Percentiles rank a stretch among this genome's conserved stretches.
phyloP scores from a whole-genome alignment of 2,113 vertebrate species.

The Parotia lawesii region DNA sequence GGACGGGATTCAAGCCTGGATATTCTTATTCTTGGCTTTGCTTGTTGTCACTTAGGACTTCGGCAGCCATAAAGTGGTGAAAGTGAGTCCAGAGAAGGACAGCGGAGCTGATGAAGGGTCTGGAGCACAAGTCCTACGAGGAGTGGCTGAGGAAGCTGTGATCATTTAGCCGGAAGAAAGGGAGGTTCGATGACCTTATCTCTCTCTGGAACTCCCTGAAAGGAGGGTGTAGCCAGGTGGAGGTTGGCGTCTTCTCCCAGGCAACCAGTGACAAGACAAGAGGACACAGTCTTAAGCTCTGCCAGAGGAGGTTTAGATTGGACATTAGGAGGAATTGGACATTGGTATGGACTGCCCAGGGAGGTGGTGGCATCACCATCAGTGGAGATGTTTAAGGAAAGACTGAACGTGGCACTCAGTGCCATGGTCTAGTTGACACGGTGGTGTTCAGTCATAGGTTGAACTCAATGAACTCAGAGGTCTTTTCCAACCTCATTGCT shows the following conservation, averaged over 20 bases:
- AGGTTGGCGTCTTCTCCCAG: background rate
- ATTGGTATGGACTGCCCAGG: too few relatives aligned
- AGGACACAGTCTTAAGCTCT: background rate
- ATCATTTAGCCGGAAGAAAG: background rate
- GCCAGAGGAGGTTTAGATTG: background rate
- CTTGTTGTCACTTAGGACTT: background rate
- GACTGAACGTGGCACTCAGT: background rate
- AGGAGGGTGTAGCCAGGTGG: background rate
- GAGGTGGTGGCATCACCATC: rapidly evolving
- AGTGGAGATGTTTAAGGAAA: background rate
- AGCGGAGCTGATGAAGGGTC: background rate
- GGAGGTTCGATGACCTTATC: background rate
- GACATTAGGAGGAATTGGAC: background rate
- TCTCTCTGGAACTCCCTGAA: background rate
- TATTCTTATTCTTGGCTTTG: background rate
- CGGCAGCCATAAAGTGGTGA: background rate
- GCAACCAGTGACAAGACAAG: background rate
- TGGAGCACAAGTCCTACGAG: background rate
- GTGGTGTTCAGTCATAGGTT: background rate
- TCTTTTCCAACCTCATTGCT: background rate
- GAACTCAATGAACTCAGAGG: background rate
- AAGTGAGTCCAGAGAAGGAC: background rate
- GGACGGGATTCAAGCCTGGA: background rate
- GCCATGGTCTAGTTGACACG: rapidly evolving
- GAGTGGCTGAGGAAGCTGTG: background rate